A percentile compares a stretch with the other conserved stretches of the same genome.
Evolutionary conservation across 2,888 invertebrate species (phyloP).

Genomic region (Tetragonula carbonaria): DNA sequence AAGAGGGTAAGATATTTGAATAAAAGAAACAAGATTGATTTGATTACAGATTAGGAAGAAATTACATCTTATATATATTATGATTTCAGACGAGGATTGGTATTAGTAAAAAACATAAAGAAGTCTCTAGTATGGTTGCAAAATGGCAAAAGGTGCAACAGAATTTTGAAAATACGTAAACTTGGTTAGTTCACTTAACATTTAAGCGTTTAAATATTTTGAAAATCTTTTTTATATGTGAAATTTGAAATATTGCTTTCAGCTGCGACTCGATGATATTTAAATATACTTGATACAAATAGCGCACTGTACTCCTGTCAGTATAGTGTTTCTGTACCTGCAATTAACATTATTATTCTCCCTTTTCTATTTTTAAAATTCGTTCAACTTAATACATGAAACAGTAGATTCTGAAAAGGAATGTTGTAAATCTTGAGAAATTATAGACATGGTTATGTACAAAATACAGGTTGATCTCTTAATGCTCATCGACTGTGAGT

Average conservation of each 20-base stretch:
- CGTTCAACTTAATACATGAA: neutral
- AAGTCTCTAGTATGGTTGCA: constrained; percentile 88
- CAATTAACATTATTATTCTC: constrained; percentile 33
- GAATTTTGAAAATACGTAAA: constrained; percentile 78
- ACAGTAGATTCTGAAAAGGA: neutral
- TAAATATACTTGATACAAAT: constrained; percentile 14
- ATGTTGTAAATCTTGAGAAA: neutral
- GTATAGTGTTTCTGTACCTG: constrained; percentile 47
- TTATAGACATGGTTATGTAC: constrained; percentile 1
- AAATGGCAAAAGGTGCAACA: constrained; percentile 90
- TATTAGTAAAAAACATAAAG: constrained; percentile 89
- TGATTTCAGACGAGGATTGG: constrained; percentile 86
- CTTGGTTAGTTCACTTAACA: neutral
- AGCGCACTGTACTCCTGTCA: constrained; percentile 29
- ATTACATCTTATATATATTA: neutral
- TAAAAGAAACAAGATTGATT: neutral
- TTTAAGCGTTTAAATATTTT: neutral
- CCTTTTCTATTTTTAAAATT: constrained; percentile 32
- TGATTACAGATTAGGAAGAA: neutral
- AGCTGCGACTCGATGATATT: constrained; percentile 28
- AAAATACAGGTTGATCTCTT: constrained; percentile 2
- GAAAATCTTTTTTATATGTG: neutral
- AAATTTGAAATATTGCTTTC: constrained; percentile 1
- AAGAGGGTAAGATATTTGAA: constrained; percentile 52
- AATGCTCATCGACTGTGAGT: neutral